These are phyloP conservation scores for Trachelus iudaicus DNA, from an alignment of 2,888 invertebrate genomes.

Conservation along the genomic window DNA sequence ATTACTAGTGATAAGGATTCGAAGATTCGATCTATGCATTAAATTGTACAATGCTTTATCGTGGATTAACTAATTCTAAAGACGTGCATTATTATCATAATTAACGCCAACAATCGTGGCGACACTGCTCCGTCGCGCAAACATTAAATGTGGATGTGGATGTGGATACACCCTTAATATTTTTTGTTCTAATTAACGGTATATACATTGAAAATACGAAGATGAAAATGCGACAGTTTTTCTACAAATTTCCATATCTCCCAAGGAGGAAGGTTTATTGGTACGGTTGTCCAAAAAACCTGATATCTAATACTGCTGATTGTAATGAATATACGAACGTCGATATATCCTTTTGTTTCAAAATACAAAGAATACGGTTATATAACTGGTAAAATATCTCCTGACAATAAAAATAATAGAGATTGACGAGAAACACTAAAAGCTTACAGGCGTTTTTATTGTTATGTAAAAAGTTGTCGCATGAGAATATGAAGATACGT, in stretches of 20 bases:
- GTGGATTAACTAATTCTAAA: background rate
- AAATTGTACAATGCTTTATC: background rate
- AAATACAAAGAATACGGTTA: background rate
- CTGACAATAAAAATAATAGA: background rate
- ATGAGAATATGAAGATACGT: background rate
- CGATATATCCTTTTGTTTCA: background rate
- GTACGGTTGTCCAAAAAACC: background rate
- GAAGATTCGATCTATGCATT: background rate
- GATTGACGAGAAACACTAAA: background rate
- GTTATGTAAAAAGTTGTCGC: background rate
- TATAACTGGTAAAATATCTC: background rate
- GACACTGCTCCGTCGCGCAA: background rate
- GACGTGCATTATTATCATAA: background rate
- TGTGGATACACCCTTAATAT: background rate
- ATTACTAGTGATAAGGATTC: background rate
- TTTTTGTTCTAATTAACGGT: background rate
- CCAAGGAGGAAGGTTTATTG: background rate
- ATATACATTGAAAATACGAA: background rate
- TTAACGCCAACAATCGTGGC: background rate
- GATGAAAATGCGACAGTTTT: background rate
- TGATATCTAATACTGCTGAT: background rate
- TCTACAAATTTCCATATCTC: background rate
- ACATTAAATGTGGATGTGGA: background rate
- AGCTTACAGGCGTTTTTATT: background rate
- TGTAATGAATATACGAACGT: background rate